Evolutionary conservation across 2,888 invertebrate genomes (phyloP), one percentile per base, ranked within the genome.

Genomic region (Anthrax anthrax): DNA sequence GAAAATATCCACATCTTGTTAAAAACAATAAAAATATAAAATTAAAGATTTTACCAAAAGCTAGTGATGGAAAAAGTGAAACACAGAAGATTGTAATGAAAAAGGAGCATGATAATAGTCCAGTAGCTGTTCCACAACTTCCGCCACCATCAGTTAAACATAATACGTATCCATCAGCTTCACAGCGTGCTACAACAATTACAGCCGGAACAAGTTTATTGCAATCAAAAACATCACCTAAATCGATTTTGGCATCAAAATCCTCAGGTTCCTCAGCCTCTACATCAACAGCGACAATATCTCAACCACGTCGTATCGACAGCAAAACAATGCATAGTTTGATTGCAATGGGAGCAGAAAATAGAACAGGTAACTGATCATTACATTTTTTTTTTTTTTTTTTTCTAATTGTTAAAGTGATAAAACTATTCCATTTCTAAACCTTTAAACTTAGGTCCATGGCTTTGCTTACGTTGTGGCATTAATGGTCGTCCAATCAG

Each of bases 11-110:
- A 1, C 84, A 89, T 64, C 72, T 90, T 50, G 83, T 89, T 0
- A 86, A 85, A 62, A 83, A 83, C 57, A 88, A 85, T 59, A 88
- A 87, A 63, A 90, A 86, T 58, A 88, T 90, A 32, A 82, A 85
- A 60, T 64, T 90, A 16, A 89, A 88, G 69, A 88, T 90, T 51
- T 75, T 88, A 65, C 80, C 85, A 48, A 79, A 77, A 48, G 58
- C 47, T 8, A 4, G n/a, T 8, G 13, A 59, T 48, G 32, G 41
- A 12, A 38, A 40, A 2, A 47, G 16, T 42, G 41, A 57, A 38
- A 39, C 57, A 3, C 61, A 61, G 44, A 57, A 60, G 19, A 57
- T 61, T 38, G 54, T 60, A 32, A 60, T 65, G 2, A 65, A 64
- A 46, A 51, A 60, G 27, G 59, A 58, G 44, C 36, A 50, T 8